phyloP scores from a whole-genome alignment of 2,113 vertebrate genomes.

The Polypterus bichir region DNA sequence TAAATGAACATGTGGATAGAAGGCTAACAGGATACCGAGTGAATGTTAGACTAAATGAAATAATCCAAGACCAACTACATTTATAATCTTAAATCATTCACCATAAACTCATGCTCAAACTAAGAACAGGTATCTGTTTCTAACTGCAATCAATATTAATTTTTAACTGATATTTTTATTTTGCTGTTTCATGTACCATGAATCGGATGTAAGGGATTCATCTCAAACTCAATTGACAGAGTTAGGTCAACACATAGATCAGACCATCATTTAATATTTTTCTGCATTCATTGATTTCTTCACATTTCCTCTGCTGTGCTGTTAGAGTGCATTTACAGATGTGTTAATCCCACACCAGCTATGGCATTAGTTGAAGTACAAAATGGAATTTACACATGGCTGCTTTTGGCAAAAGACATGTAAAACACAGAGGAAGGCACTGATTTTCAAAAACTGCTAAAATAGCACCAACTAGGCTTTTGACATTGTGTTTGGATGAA shows the following conservation, averaged over 20 bases:
- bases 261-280: slow-evolving; percentile 15
- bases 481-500: background rate
- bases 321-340: slow-evolving; percentile 37
- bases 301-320: slow-evolving; percentile 17
- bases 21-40: too few species aligned
- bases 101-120: too few species aligned
- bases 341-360: slow-evolving; percentile 33
- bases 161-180: too few species aligned
- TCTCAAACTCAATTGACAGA: background rate
- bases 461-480: background rate
- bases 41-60: too few species aligned
- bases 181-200: too few species aligned
- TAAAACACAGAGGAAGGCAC: slow-evolving; percentile 31
- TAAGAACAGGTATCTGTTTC: too few species aligned
- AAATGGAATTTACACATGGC: slow-evolving; percentile 48
- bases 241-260: background rate
- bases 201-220: too few species aligned
- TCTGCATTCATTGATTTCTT: slow-evolving; percentile 31
- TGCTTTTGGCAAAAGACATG: slow-evolving; percentile 34
- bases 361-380: slow-evolving; percentile 42
- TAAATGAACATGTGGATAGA: too few species aligned
- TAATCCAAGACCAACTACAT: too few species aligned
- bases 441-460: slow-evolving; percentile 20
- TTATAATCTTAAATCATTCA: too few species aligned
- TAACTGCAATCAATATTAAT: too few species aligned